Evolutionary conservation across 2,888 invertebrate species (phyloP), one percentile per base, ranked within the genome.

Genomic region (Scotopteryx bipunctaria): DNA sequence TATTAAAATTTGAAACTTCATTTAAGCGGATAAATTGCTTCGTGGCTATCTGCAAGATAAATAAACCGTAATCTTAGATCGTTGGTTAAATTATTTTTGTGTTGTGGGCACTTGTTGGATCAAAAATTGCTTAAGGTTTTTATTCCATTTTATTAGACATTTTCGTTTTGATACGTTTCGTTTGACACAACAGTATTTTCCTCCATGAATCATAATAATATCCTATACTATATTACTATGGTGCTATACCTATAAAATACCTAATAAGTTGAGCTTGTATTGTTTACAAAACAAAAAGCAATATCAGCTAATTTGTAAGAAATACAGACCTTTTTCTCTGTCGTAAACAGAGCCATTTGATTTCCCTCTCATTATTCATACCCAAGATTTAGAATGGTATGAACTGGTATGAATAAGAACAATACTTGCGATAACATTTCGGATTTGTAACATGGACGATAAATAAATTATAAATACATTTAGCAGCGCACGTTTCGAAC

Each of bases 391-490:
- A 55, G 55, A 59, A 59, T 27, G 54, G 61, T 66, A 69, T 67
- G 66, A 66, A 68, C 67, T 27, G 54, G 61, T 66, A 69, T 67
- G 66, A 66, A 68, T 66, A 67, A 69, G 61, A 73, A 73, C 73
- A 74, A 75, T 74, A 75, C 73, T 72, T 67, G 76, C 76, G 77
- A 80, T 82, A 82, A 83, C 81, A 79, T 78, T 81, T 78, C 66
- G 73, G 80, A 81, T 84, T 84, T 85, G 83, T 83, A 81, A 83
- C 78, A 82, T 70, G 68, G 70, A 72, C 79, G 83, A 83, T 84
- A 83, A 84, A 86, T 86, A 87, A 88, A 88, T 88, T 88, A 88
- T 87, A 87, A 86, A 87, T 83, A 89, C 86, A 89, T 88, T 88
- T 85, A 83, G 83, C 78, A 66, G 80, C 73, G 82, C 76, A 83